Evolutionary conservation across 37 sponge, comb jelly and placozoan species (phyloP), one percentile per base, ranked within the genome.

Genomic region (Ianthella basta): DNA sequence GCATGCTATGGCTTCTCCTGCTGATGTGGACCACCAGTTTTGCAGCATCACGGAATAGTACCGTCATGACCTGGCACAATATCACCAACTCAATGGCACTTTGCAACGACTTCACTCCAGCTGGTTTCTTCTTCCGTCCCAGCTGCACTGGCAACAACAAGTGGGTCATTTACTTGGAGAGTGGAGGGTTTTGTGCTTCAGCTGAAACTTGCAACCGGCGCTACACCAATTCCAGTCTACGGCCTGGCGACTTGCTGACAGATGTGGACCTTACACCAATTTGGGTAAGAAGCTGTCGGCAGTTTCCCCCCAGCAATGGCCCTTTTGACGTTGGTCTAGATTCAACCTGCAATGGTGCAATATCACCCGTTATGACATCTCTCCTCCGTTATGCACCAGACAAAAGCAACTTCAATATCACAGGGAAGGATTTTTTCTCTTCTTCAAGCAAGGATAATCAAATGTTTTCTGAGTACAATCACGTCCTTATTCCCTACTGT

Each of bases 111-210:
- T 86, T 82, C 83, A 83, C 91, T n/a, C 70, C 67, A 20, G 94
- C 94, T 54, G 94, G 94, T 13, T 93, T 78, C 65, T 93, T 90
- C 70, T 15, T 89, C 8, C 34, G 82, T 13, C 55, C 30, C 3
- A 72, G 55, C 20, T 13, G n/a, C 0, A 39, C 20, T 4, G 53
- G n/a, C 16, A 55, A 72, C 0, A 72, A 80, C 33, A 91, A 91
- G 50, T 96, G 97, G 97, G 79, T 94, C 13, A 69, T 96, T 0
- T 94, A 85, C 67, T 69, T 96, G 75, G 97, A 96, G 87, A 90
- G 92, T 79, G 97, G 97, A 1, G 87, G 92, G 0, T 54, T 81
- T 15, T 96, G 97, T 60, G 83, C 55, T 54, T 91, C 92, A 3
- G 44, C 56, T 20, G 85, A 77, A 2, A 92, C 84, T 33, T 96